Evolutionary conservation across 2,888 invertebrate species (phyloP), one percentile per base, ranked within the genome.

Genomic region (Enchytraeus crypticus): DNA sequence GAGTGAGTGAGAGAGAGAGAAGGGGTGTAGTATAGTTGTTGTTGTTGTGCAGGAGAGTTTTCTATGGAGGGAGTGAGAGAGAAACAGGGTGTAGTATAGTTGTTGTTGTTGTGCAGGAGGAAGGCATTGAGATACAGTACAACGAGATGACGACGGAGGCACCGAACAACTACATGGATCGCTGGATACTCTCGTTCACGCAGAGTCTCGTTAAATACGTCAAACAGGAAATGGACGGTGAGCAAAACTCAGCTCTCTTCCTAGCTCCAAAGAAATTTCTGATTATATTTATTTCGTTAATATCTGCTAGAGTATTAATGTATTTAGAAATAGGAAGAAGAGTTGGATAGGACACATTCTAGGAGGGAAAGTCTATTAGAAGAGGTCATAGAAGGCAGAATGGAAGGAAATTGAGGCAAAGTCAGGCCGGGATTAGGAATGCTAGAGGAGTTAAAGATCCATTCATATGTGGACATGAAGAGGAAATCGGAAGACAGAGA

Each of bases 151-250:
- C 23, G 49, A 21, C 21, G 49, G 21, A 21, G 49, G 14, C n/a
- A 21, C 49, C 23, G 21, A 8, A 14, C 8, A 95, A 95, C 76
- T 87, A 93, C 51, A 95, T 98, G 90, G 98, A 99, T 78, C 84
- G 86, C 67, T 98, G 98, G 98, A 92, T 98, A 60, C 80, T 95
- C 32, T 97, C 97, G 0, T 96, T 92, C 75, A 93, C 93, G 0
- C 96, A 98, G 80, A 90, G 91, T 0, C 82, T 98, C 11, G 83
- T 97, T 53, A 84, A 85, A 66, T 96, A 89, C 81, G 87, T 97
- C 8, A 86, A 88, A 56, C 84, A 85, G 70, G 97, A 98, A 82
- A 98, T 98, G 98, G 85, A 75, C 66, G 79, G 81, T 79, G 68
- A 69, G 59, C 33, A 14, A 21, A 8, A 38, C 18, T 38, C 38